Conservation (phyloP, 1,140 invertebrate species). For the Cyclina sinensis region DNA sequence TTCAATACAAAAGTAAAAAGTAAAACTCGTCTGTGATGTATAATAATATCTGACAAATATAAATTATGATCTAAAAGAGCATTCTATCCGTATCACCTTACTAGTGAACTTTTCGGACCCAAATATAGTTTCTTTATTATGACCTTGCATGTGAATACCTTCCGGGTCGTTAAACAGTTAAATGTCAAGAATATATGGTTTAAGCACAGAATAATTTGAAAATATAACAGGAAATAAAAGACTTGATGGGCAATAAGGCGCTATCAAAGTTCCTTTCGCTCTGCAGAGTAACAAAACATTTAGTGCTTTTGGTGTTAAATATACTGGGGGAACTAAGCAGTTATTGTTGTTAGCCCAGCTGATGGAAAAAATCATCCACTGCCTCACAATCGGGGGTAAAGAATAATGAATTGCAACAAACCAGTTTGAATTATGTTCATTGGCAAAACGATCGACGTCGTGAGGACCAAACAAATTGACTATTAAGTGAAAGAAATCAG, state of each 20-base stretch:
- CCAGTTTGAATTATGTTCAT: background rate
- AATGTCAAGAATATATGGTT: conserved; percentile 17
- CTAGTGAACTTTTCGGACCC: conserved; percentile 28
- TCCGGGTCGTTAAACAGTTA: conserved; percentile 2
- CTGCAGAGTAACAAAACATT: background rate
- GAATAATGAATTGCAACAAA: background rate
- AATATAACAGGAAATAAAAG: conserved; percentile 5
- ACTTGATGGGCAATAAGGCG: conserved; percentile 33
- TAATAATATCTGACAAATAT: background rate
- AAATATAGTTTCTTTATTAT: conserved; percentile 24
- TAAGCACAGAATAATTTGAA: background rate
- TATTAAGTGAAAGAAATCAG: background rate
- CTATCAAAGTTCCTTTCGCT: conserved; percentile 33
- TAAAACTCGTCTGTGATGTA: too few relatives aligned
- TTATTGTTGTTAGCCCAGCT: conserved; percentile 1
- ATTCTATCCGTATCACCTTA: conserved; percentile 9
- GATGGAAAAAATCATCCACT: conserved; percentile 30
- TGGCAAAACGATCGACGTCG: background rate
- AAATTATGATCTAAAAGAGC: background rate
- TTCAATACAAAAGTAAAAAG: background rate
- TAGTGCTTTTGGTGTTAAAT: conserved; percentile 1
- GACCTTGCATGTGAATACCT: conserved; percentile 29
- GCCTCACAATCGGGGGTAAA: background rate
- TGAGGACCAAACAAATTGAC: conserved; percentile 1
- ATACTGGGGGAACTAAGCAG: conserved; percentile 31